Evolutionary conservation across 2,113 vertebrate species (phyloP).

Genomic region (Uria lomvia): DNA sequence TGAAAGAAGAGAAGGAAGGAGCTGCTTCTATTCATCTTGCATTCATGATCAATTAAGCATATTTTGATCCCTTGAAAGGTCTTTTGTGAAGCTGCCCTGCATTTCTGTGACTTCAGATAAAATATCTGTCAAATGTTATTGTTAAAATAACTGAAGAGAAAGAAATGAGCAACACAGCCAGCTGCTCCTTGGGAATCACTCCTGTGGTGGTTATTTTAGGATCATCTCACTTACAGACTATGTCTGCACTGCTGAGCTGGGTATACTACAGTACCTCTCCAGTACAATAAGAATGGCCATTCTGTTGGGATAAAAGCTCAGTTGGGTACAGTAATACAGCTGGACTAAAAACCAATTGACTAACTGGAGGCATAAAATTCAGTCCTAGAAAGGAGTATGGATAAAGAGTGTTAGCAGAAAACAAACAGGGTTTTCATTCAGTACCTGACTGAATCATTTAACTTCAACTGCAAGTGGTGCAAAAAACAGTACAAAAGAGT

Average conservation of each 20-base stretch:
- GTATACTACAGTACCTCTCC: neutral
- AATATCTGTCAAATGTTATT: neutral
- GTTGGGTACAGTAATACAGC: neutral
- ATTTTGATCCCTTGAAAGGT: constrained; percentile 14
- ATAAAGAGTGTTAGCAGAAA: neutral
- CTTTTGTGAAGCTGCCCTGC: neutral
- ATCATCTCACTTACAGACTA: neutral
- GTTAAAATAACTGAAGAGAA: neutral
- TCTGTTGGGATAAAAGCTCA: constrained; percentile 4
- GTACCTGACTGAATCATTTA: neutral
- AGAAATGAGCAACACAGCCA: neutral
- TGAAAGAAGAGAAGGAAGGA: neutral
- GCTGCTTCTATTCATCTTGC: neutral
- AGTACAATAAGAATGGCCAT: neutral
- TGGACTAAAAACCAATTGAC: neutral
- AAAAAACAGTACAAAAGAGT: neutral
- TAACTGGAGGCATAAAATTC: neutral
- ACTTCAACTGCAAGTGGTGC: neutral
- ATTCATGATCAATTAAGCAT: constrained; percentile 9
- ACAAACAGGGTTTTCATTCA: neutral
- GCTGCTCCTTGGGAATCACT: neutral
- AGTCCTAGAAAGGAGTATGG: neutral
- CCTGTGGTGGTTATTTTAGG: neutral
- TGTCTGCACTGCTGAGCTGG: neutral
- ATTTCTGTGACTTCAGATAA: neutral